These are phyloP conservation scores for Gambusia affinis DNA, from an alignment of 2,113 vertebrate genomes.

Conservation along the genomic window DNA sequence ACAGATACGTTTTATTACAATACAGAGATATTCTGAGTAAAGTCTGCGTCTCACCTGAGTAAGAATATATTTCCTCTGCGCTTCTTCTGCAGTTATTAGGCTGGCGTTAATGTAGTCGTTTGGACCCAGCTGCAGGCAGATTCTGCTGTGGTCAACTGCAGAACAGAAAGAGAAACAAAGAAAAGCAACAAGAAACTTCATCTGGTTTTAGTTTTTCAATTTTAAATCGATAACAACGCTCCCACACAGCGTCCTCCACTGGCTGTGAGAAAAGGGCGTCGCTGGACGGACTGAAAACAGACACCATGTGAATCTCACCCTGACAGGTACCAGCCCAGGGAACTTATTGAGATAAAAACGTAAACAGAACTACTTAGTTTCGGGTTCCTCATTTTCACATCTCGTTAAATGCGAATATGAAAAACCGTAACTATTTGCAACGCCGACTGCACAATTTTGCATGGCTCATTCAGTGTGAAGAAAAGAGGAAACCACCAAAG, in stretches of 20 bases:
- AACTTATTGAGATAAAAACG: background rate
- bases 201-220: background rate
- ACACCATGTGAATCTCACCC: background rate
- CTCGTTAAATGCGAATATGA: slow-evolving; percentile 1
- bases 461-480: slow-evolving; percentile 39
- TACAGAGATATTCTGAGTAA: background rate
- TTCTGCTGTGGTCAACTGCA: slow-evolving; percentile 97
- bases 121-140: slow-evolving; percentile 88
- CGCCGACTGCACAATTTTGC: slow-evolving; percentile 22
- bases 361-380: slow-evolving; percentile 8
- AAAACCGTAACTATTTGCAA: slow-evolving; percentile 24
- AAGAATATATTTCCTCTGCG: slow-evolving; percentile 95
- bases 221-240: background rate
- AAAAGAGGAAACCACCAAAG: slow-evolving; percentile 68
- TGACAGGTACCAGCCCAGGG: background rate
- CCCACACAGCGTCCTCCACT: background rate
- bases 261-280: slow-evolving; percentile 19
- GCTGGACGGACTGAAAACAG: slow-evolving; percentile 12
- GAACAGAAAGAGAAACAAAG: background rate
- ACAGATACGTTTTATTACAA: background rate
- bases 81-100: slow-evolving; percentile 93
- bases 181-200: background rate
- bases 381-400: slow-evolving; percentile 26
- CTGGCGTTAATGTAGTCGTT: slow-evolving; percentile 99
- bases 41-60: slow-evolving; percentile 86